These are phyloP conservation scores for Dorcus parallelipipedus DNA, from an alignment of 2,888 invertebrate genomes.

Conservation along the genomic window DNA sequence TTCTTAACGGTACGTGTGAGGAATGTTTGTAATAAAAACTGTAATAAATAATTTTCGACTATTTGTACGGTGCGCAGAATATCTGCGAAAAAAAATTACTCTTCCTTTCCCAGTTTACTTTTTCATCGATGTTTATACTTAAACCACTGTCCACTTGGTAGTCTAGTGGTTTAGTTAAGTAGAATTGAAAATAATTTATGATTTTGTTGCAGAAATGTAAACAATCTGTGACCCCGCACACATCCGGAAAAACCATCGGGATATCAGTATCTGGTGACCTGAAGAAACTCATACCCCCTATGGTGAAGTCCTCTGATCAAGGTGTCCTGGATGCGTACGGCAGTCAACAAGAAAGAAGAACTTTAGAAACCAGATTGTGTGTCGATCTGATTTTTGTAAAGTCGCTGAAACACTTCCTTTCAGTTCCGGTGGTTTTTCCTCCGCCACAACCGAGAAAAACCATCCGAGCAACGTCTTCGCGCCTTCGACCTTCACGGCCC, in stretches of 20 bases:
- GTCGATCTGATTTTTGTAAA: conserved; percentile 31
- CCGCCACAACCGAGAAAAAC: background rate
- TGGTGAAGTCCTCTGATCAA: conserved; percentile 34
- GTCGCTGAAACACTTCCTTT: conserved; percentile 7
- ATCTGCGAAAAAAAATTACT: too few species aligned
- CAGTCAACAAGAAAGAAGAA: conserved; percentile 17
- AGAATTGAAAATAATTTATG: too few species aligned
- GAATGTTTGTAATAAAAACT: too few species aligned
- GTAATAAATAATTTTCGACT: too few species aligned
- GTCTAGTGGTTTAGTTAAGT: too few species aligned
- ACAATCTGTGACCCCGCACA: conserved; percentile 21
- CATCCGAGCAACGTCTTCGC: too few species aligned
- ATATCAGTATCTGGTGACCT: conserved; percentile 40
- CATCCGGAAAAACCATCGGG: conserved; percentile 28
- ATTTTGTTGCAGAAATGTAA: conserved; percentile 21
- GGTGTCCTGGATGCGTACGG: conserved; percentile 34
- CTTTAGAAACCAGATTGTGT: conserved; percentile 28
- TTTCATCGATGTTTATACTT: too few species aligned
- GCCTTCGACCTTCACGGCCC: too few species aligned
- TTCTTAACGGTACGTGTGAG: too few species aligned
- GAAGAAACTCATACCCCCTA: conserved; percentile 37
- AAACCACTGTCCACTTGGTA: too few species aligned
- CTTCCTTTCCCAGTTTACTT: too few species aligned
- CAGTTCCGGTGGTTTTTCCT: conserved; percentile 6
- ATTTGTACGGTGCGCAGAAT: too few species aligned